Evolutionary conservation across 2,888 invertebrate species (phyloP), one percentile per base, ranked within the genome.

Genomic region (Trissoscelio sp.): DNA sequence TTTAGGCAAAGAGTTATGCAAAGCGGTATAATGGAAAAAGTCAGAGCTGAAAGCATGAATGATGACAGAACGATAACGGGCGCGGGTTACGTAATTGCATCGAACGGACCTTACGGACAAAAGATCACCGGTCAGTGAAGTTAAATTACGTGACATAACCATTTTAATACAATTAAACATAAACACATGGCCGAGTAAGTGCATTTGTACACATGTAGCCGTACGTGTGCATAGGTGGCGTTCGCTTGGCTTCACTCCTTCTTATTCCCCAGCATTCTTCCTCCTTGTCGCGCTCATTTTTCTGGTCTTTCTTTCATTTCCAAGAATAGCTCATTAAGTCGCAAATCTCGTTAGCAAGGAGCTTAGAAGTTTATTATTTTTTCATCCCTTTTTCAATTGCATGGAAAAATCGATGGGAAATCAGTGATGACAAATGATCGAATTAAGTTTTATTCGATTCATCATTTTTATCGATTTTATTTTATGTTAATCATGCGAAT

Each of bases 1-100:
- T 69, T 77, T 55, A 53, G 69, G 64, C 70, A 78, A 78, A 78
- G 69, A 67, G 78, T 70, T 78, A 64, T 70, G 70, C 62, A 55
- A 55, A 67, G 48, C 58, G 57, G 34, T 51, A 67, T 67, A 67
- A 51, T 67, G 44, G 66, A 51, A 66, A 67, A 67, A 57, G 7
- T 39, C 37, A 24, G 37, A 66, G 66, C 51, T 28, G 31, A 75
- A 67, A 55, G 69, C 69, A 37, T 46, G 69, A 69, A 53, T 58
- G 77, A 62, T 77, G 77, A 60, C 18, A 57, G 62, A 34, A 11
- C 67, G 67, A 66, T 66, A 75, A 66, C 58, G 57, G 48, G n/a
- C n/a, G n/a, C 20, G 60, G n/a, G 42, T 75, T 75, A 16, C 53
- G 77, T 55, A 77, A 77, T 51, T 57, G 5, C 44, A 22, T 57